Evolutionary conservation across 2,888 invertebrate species (phyloP), one percentile per base, ranked within the genome.

Genomic region (Pollenia amentaria): DNA sequence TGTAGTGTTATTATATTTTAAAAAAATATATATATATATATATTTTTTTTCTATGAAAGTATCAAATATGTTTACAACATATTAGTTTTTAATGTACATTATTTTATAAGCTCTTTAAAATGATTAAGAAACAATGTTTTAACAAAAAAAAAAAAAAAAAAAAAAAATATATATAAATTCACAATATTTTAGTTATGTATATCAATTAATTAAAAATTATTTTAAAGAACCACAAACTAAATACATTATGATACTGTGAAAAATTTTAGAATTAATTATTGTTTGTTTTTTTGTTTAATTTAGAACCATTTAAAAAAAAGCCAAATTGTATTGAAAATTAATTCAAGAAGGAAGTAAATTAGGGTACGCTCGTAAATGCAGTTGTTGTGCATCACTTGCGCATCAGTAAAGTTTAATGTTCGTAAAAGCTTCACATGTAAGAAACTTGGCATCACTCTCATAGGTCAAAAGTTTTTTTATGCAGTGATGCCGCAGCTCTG

Each of bases 81-180:
- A 83, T 81, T 84, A 81, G 77, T 84, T 87, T 87, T 84, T 81
- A 87, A 84, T 69, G 62, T 73, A 81, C 12, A 84, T 84, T 84
- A 84, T 80, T 87, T 82, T 80, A 75, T 87, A 84, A 84, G 80
- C 81, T 84, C 87, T 87, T 73, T 69, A 87, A 84, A 73, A 80
- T 87, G 72, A 77, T 16, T 76, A 75, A 48, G 42, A 44, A 53
- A 18, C 6, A 69, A 77, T 81, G 81, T 84, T 84, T 82, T 82
- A 85, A 85, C 55, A 4, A 62, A 67, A 81, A 57, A 1, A 46
- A 40, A 29, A 72, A 53, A 65, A 44, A 55, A n/a, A n/a, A n/a
- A n/a, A n/a, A n/a, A n/a, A n/a, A 82, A 67, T 29, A 62, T 65
- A 57, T 62, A 73, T 62, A 77, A 48, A 82, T 21, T 44, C 69